Percentiles rank a stretch among this genome's conserved stretches.
Evolutionary conservation across 2,797 vertebrate genomes (phyloP).

Genomic region (Xiphophorus birchmanni): DNA sequence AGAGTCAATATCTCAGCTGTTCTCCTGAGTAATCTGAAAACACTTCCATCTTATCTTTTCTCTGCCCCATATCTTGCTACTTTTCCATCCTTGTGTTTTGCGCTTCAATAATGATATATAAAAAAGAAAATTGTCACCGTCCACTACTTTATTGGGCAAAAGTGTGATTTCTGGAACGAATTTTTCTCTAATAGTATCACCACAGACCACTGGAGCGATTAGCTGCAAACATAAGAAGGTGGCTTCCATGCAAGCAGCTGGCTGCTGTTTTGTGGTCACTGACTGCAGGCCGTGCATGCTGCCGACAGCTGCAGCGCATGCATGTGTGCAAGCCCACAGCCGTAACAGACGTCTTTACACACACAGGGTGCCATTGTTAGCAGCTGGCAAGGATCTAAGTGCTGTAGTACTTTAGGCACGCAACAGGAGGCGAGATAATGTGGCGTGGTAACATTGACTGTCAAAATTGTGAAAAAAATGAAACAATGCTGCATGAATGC

Average conservation of each 20-base stretch:
- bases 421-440: slow-evolving; percentile 56
- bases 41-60: background rate
- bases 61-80: background rate
- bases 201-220: slow-evolving; percentile 21
- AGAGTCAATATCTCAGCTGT: background rate
- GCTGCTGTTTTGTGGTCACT: slow-evolving; percentile 33
- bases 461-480: slow-evolving; percentile 53
- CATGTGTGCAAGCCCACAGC: slow-evolving; percentile 34
- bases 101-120: background rate
- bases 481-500: slow-evolving; percentile 57
- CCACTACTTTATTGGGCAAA: background rate
- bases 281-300: slow-evolving; percentile 38
- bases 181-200: slow-evolving; percentile 29
- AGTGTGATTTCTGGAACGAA: slow-evolving; percentile 3
- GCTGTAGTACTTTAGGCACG: slow-evolving; percentile 63
- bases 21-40: background rate
- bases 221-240: slow-evolving; percentile 37
- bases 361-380: slow-evolving; percentile 76
- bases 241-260: slow-evolving; percentile 45
- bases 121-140: background rate
- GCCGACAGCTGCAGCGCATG: slow-evolving; percentile 66
- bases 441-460: slow-evolving; percentile 54
- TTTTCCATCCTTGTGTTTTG: background rate
- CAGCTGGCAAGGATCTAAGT: slow-evolving; percentile 73
- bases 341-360: slow-evolving; percentile 42